Conservation (phyloP, 2,113 vertebrate genomes). For the Pterophyllum scalare region DNA sequence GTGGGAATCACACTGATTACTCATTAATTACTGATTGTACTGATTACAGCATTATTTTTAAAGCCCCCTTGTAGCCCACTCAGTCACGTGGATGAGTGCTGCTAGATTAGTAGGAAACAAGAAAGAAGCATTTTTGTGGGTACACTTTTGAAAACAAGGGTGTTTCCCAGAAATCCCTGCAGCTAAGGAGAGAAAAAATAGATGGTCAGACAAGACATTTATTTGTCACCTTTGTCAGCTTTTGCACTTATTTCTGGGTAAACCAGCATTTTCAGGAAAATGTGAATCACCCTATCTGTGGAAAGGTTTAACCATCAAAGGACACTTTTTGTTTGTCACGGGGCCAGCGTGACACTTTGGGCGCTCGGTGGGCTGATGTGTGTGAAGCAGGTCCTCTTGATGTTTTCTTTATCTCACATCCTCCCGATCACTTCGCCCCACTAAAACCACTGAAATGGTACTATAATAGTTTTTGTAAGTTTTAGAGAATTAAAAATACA, state of each 20-base stretch:
- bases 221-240: not conserved
- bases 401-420: not conserved
- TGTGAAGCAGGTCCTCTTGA: not conserved
- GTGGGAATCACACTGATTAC: not conserved
- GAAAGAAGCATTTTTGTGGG: not conserved
- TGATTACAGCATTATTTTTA: not conserved
- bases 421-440: not conserved
- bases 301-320: constrained; percentile 5
- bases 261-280: constrained; percentile 21
- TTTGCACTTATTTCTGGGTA: not conserved
- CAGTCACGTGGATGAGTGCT: not conserved
- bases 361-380: not conserved
- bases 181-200: not conserved
- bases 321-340: constrained; percentile 15
- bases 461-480: not conserved
- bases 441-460: not conserved
- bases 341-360: not conserved
- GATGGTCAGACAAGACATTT: not conserved
- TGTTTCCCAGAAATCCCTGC: not conserved
- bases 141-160: not conserved
- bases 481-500: not conserved
- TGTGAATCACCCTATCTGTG: constrained; percentile 24
- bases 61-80: not conserved
- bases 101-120: not conserved
- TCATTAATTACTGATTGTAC: too few species aligned